These are phyloP conservation scores for Odontothrips loti DNA, from an alignment of 2,888 invertebrate genomes.

Conservation along the genomic window DNA sequence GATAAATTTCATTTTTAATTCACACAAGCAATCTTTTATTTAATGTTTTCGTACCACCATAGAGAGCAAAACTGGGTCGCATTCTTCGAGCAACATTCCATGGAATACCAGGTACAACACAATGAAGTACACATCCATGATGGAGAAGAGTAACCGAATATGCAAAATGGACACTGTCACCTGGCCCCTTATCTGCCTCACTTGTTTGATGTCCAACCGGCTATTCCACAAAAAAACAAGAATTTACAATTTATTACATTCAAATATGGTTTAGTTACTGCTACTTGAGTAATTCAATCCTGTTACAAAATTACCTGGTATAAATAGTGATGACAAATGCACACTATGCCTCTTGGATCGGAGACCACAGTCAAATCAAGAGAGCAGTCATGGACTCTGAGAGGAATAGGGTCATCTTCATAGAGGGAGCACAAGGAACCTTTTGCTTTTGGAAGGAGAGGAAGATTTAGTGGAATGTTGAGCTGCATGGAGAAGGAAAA, in stretches of 20 bases:
- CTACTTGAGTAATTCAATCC: background rate
- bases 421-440: conserved; percentile 61
- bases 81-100: conserved; percentile 72
- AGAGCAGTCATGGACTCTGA: conserved; percentile 76
- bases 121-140: conserved; percentile 78
- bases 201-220: conserved; percentile 56
- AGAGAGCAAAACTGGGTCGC: conserved; percentile 70
- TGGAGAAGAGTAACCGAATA: conserved; percentile 79
- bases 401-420: conserved; percentile 75
- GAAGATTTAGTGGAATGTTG: conserved; percentile 78
- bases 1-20: conserved; percentile 23
- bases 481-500: conserved; percentile 53
- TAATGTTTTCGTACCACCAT: conserved; percentile 52
- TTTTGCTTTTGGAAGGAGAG: conserved; percentile 58
- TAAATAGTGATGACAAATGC: conserved; percentile 76
- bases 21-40: conserved; percentile 4
- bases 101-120: conserved; percentile 73
- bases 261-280: background rate
- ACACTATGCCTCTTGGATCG: conserved; percentile 67
- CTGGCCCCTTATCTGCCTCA: conserved; percentile 42
- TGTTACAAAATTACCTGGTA: conserved; percentile 54
- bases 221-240: conserved; percentile 44
- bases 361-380: conserved; percentile 74
- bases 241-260: conserved; percentile 20
- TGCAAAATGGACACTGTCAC: conserved; percentile 70